Evolutionary conservation across 2,113 vertebrate genomes (phyloP).

Genomic region (Taurulus bubalis): DNA sequence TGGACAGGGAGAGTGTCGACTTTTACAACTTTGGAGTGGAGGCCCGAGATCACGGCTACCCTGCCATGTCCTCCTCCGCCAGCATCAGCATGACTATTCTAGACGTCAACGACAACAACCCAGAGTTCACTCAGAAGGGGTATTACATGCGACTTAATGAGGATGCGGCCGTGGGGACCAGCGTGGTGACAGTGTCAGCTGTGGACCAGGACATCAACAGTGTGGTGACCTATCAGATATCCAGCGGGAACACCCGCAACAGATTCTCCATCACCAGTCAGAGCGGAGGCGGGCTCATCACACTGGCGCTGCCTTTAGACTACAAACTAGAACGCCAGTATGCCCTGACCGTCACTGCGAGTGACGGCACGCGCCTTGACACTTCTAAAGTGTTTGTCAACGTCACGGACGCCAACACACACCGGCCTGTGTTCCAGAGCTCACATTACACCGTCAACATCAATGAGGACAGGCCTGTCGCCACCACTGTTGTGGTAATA

Average conservation of each 20-base stretch:
- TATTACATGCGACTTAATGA: conserved; percentile 93
- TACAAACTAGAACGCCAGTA: conserved; percentile 97
- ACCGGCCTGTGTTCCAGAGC: conserved; percentile 96
- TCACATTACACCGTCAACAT: conserved; percentile 96
- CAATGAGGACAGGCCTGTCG: conserved; percentile 89
- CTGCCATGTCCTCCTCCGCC: conserved; percentile 90
- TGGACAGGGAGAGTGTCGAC: conserved; percentile 92
- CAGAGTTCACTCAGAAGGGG: conserved; percentile 91
- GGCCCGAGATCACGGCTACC: conserved; percentile 90
- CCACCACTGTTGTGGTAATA: conserved; percentile 94
- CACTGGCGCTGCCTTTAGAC: conserved; percentile 92
- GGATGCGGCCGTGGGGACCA: conserved; percentile 92
- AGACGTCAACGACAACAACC: conserved; percentile 97
- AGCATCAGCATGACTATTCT: conserved; percentile 93
- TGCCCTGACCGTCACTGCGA: conserved; percentile 89
- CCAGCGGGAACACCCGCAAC: conserved; percentile 95
- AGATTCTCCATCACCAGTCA: conserved; percentile 98
- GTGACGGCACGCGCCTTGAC: conserved; percentile 91
- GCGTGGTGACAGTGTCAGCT: conserved; percentile 93
- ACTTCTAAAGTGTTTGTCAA: conserved; percentile 91
- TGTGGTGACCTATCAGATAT: conserved; percentile 96
- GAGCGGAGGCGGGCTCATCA: conserved; percentile 92
- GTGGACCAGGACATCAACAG: conserved; percentile 94
- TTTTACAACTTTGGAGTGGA: conserved; percentile 94
- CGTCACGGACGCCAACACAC: conserved; percentile 96